Conservation (phyloP, 2,888 invertebrate genomes). For the Chrysotoxum bicinctum region DNA sequence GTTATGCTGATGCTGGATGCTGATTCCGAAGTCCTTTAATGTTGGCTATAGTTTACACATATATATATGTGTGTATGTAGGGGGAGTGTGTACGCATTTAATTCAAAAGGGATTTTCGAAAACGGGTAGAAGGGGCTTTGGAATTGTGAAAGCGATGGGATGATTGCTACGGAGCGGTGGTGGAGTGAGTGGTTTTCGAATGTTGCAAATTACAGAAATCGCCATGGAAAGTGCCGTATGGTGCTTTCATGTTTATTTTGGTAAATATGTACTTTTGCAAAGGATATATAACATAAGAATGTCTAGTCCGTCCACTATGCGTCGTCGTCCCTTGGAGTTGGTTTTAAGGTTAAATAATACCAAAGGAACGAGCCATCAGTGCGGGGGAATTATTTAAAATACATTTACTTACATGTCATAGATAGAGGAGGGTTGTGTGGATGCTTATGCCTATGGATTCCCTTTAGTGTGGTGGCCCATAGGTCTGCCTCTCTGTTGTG, state of each 20-base stretch:
- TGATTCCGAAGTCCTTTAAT: conserved; percentile 46
- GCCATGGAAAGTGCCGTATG: conserved; percentile 72
- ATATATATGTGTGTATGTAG: conserved; percentile 12
- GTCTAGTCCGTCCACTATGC: conserved; percentile 73
- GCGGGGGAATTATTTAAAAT: conserved; percentile 65
- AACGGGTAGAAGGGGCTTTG: conserved; percentile 14
- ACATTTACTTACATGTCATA: conserved; percentile 70
- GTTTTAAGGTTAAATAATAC: conserved; percentile 69
- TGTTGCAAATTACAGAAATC: conserved; percentile 73
- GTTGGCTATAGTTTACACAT: conserved; percentile 32
- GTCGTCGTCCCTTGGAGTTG: conserved; percentile 38
- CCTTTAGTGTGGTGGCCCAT: conserved; percentile 29
- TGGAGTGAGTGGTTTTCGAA: conserved; percentile 68
- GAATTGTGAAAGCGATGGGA: conserved; percentile 32
- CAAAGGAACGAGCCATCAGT: neutral
- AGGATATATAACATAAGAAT: conserved; percentile 58
- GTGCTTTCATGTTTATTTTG: conserved; percentile 69
- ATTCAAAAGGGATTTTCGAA: conserved; percentile 67
- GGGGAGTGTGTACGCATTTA: conserved; percentile 69
- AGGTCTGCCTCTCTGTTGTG: conserved; percentile 21
- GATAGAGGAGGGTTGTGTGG: conserved; percentile 63
- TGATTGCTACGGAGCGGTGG: conserved; percentile 21
- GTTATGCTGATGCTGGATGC: conserved; percentile 34
- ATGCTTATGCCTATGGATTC: conserved; percentile 54
- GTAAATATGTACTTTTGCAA: conserved; percentile 61